These are phyloP conservation scores for Ambastaia sidthimunki DNA, from an alignment of 2,797 vertebrate species.

Conservation along the genomic window DNA sequence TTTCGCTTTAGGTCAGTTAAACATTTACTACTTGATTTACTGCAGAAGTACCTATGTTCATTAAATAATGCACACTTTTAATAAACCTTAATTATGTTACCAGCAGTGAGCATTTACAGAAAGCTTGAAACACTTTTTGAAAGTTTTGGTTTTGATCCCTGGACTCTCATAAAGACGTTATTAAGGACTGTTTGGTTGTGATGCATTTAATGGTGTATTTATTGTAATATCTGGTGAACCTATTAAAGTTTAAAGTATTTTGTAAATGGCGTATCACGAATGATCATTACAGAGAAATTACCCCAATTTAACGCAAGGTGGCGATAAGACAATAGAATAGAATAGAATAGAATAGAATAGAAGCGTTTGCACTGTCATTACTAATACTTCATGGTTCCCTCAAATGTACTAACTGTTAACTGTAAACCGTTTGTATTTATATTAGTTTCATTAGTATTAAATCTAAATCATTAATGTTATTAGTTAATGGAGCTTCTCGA, in stretches of 20 bases:
- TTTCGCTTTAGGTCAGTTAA: neutral
- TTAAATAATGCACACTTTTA: neutral
- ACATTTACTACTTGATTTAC: neutral
- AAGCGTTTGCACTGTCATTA: too few species aligned
- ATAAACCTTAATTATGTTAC: neutral
- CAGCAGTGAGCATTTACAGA: neutral
- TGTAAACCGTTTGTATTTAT: too few species aligned
- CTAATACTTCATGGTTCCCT: too few species aligned
- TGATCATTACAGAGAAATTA: neutral
- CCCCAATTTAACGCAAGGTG: neutral
- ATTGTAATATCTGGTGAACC: neutral
- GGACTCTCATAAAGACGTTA: neutral
- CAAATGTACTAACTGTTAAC: too few species aligned
- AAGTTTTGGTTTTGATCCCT: neutral
- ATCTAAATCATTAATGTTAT: neutral
- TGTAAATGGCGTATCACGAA: neutral
- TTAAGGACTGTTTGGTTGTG: neutral
- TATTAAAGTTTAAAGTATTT: neutral
- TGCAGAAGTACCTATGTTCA: neutral
- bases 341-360: too few species aligned
- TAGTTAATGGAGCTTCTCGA: neutral
- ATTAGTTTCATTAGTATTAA: too few species aligned
- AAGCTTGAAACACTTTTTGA: neutral
- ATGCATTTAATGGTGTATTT: neutral
- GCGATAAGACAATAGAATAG: neutral